Conservation (phyloP, 2,888 invertebrate species). For the Muschampia plurimacula region DNA sequence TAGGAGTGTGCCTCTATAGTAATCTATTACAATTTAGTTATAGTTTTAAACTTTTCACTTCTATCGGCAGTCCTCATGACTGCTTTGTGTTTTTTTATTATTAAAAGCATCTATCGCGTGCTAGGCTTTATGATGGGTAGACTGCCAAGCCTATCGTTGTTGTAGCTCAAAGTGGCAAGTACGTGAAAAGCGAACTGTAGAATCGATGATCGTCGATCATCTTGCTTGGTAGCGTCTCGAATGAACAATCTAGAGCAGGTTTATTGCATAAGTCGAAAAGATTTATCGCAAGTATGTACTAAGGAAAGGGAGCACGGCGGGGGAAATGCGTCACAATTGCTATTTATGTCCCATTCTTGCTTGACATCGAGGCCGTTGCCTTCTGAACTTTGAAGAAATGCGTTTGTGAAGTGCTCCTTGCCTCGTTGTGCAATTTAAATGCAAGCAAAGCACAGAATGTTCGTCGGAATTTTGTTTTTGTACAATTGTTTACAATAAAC, state of each 20-base stretch:
- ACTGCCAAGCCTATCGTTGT: no score
- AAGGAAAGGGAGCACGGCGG: background rate
- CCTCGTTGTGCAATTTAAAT: background rate
- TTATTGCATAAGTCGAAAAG: background rate
- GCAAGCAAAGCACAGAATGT: background rate
- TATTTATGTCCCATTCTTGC: constrained; percentile 20
- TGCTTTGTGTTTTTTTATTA: no score
- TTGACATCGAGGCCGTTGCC: constrained; percentile 26
- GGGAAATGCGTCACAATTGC: constrained; percentile 16
- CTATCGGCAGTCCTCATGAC: no score
- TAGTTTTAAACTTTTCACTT: no score
- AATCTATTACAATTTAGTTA: no score
- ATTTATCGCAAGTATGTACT: background rate
- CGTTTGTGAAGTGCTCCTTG: background rate
- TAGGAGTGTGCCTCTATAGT: no score
- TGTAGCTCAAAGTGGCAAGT: no score
- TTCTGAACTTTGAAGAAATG: constrained; percentile 12
- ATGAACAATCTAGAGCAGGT: background rate
- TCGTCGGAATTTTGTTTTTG: background rate
- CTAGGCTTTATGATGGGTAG: no score
- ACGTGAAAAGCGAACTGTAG: no score
- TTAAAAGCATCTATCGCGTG: no score
- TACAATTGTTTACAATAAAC: background rate
- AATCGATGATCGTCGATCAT: background rate
- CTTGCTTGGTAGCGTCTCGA: background rate